Evolutionary conservation across 2,797 vertebrate genomes (phyloP).

Genomic region (Pseudocheirus occidentalis): DNA sequence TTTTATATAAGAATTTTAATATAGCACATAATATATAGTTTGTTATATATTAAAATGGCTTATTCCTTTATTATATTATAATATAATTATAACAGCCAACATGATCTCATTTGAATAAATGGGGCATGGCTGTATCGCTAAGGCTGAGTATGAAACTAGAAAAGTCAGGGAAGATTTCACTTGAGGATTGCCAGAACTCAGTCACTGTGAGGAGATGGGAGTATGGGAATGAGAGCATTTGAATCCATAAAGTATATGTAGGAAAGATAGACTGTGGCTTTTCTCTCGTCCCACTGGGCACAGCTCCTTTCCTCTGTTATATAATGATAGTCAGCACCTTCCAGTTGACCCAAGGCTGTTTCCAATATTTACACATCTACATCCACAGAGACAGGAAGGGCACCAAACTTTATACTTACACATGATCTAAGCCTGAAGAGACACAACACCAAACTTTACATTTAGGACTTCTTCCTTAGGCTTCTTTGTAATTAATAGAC

Average conservation of each 20-base stretch:
- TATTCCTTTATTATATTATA: not conserved
- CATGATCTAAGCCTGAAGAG: not conserved
- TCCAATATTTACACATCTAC: not conserved
- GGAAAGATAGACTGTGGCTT: not conserved
- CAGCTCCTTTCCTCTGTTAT: not conserved
- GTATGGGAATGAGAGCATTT: not conserved
- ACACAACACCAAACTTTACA: not conserved
- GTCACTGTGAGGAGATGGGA: not conserved
- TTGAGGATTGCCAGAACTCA: not conserved
- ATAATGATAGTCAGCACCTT: not conserved
- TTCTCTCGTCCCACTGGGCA: not conserved
- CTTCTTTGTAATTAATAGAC: not conserved
- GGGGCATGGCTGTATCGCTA: not conserved
- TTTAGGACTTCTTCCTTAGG: not conserved
- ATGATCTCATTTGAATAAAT: not conserved
- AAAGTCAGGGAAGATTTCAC: not conserved
- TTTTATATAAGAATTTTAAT: not conserved
- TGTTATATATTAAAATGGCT: too few species aligned
- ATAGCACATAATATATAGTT: not conserved
- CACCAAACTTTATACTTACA: not conserved
- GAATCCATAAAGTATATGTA: not conserved
- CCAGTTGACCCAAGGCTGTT: not conserved
- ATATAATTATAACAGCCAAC: not conserved
- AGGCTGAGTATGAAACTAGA: accelerated
- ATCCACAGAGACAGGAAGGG: not conserved